Conservation (phyloP, 2,797 vertebrate genomes). For the Lerista edwardsae region DNA sequence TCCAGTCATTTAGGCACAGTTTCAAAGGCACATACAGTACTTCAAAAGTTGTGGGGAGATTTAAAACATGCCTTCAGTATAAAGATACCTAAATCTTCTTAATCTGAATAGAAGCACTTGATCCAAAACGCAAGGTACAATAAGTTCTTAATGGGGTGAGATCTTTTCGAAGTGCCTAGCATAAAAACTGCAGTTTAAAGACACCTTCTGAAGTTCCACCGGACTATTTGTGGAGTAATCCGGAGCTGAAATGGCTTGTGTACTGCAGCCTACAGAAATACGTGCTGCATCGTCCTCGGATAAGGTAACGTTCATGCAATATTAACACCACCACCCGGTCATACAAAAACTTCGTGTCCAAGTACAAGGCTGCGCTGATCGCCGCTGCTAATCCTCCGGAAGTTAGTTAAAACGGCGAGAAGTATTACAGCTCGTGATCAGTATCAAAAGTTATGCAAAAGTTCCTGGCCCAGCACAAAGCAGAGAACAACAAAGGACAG, state of each 20-base stretch:
- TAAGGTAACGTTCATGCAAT: neutral
- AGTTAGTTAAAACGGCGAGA: neutral
- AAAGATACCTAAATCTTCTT: neutral
- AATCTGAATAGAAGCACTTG: neutral
- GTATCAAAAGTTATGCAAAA: neutral
- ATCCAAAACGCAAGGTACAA: no score
- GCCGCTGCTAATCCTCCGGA: slow-evolving; percentile 6
- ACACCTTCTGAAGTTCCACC: neutral
- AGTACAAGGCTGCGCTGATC: neutral
- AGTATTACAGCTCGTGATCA: neutral
- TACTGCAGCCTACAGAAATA: neutral
- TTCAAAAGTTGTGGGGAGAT: neutral
- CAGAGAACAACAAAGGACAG: neutral
- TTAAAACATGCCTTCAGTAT: neutral
- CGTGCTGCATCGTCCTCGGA: neutral
- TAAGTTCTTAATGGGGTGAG: neutral
- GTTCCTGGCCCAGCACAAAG: neutral
- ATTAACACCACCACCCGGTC: neutral
- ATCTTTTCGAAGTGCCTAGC: neutral
- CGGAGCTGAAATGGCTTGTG: neutral
- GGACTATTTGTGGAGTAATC: neutral
- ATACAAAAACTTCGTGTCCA: neutral
- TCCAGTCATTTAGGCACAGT: neutral
- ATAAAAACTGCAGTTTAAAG: neutral
- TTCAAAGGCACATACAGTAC: neutral